Evolutionary conservation across 2,797 vertebrate genomes (phyloP).

Genomic region (Sebastes itinus): DNA sequence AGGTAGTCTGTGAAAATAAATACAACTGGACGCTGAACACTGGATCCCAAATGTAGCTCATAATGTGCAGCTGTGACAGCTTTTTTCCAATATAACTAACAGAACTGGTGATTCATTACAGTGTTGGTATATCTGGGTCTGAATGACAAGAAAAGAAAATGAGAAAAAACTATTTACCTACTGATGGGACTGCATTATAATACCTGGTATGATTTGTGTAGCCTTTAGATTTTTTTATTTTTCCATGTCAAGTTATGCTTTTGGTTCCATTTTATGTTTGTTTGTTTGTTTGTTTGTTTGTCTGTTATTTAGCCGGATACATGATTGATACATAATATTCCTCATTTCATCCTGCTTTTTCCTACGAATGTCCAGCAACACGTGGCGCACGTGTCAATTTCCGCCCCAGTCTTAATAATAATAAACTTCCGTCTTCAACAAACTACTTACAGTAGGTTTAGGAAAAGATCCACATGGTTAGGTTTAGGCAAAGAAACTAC

Average conservation of each 20-base stretch:
- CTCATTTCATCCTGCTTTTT: too few relatives aligned
- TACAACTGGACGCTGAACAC: background rate
- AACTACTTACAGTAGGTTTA: too few relatives aligned
- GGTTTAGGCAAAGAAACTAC: too few relatives aligned
- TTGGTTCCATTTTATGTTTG: background rate
- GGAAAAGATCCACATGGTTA: too few relatives aligned
- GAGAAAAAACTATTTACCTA: background rate
- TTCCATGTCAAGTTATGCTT: background rate
- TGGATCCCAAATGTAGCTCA: background rate
- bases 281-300: background rate
- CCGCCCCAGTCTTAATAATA: too few relatives aligned
- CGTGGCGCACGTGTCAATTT: too few relatives aligned
- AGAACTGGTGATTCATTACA: background rate
- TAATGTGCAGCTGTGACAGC: background rate
- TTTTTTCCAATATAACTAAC: background rate
- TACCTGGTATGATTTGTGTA: background rate
- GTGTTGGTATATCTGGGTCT: background rate
- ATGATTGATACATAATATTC: background rate
- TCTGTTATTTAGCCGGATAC: background rate
- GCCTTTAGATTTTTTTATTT: background rate
- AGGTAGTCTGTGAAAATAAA: slow-evolving; percentile 3
- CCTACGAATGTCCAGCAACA: too few relatives aligned
- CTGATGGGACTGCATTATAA: background rate
- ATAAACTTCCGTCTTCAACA: too few relatives aligned
- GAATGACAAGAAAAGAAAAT: background rate